These are phyloP conservation scores for Abramis brama DNA, from an alignment of 2,113 vertebrate genomes.

Conservation along the genomic window DNA sequence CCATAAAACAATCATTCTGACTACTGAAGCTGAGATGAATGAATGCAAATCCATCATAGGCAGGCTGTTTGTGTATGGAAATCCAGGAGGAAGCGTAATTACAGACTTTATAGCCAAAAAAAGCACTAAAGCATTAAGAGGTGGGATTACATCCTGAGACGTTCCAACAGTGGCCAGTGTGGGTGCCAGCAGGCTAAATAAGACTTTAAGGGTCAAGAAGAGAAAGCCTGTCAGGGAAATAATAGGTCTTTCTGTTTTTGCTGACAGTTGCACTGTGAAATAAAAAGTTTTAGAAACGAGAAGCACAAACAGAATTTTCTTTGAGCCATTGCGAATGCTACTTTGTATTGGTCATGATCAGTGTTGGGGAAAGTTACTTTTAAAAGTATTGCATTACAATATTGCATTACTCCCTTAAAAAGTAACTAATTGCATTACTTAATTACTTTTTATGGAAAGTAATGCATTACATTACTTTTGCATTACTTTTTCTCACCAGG, in stretches of 20 bases:
- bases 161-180: not conserved
- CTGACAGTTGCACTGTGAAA: conserved; percentile 28
- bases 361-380: no score
- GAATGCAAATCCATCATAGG: conserved; percentile 45
- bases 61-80: conserved; percentile 41
- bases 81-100: conserved; percentile 39
- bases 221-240: conserved; percentile 11
- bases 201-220: conserved; percentile 24
- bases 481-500: no score
- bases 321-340: not conserved
- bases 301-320: not conserved
- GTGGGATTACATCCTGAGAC: conserved; percentile 17
- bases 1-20: conserved; percentile 45
- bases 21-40: conserved; percentile 30
- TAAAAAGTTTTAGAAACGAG: conserved; percentile 6
- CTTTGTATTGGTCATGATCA: not conserved
- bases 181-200: not conserved
- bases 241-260: conserved; percentile 5
- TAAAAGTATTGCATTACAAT: no score
- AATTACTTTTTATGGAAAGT: no score
- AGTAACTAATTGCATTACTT: no score
- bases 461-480: no score
- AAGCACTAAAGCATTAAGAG: conserved; percentile 39
- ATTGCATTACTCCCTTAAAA: no score
- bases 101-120: conserved; percentile 32